A percentile compares a stretch with the other conserved stretches of the same genome.
Conservation (phyloP, 2,113 vertebrate species). For the Odontesthes bonariensis region DNA sequence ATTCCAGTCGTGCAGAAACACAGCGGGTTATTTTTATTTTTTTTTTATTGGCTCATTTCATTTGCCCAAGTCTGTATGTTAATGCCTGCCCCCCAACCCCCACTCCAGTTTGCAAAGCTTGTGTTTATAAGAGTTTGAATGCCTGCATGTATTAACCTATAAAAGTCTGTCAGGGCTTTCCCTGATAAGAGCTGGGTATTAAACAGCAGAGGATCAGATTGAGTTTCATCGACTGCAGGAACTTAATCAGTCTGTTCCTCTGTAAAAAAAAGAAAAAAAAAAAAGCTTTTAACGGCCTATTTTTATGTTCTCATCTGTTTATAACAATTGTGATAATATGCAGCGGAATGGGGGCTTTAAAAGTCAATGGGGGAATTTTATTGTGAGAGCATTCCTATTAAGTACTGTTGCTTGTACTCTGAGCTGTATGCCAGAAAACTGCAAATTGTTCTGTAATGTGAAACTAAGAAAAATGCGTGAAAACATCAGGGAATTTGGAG, state of each 20-base stretch:
- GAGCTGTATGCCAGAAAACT: not conserved
- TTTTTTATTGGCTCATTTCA: slow-evolving; percentile 33
- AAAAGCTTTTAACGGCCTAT: slow-evolving; percentile 30
- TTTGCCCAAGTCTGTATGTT: not conserved
- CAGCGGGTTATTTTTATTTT: slow-evolving; percentile 40
- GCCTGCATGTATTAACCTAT: slow-evolving; percentile 32
- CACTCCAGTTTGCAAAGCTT: no score
- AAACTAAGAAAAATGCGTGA: not conserved
- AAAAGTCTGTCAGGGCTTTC: slow-evolving; percentile 8
- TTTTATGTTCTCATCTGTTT: slow-evolving; percentile 20
- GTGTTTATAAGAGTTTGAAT: not conserved
- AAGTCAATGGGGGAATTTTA: slow-evolving; percentile 38
- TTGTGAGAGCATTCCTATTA: slow-evolving; percentile 26
- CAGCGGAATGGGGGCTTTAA: slow-evolving; percentile 16
- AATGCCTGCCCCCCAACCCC: not conserved
- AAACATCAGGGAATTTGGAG: no score
- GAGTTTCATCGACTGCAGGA: slow-evolving; percentile 31
- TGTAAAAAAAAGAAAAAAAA: slow-evolving; percentile 30
- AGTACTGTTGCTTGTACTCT: not conserved
- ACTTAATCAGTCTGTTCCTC: slow-evolving; percentile 47
- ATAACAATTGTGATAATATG: slow-evolving; percentile 25
- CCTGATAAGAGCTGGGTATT: slow-evolving; percentile 44
- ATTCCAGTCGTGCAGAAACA: not conserved
- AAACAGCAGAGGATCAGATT: slow-evolving; percentile 54
- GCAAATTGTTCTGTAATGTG: not conserved